Evolutionary conservation across 2,113 vertebrate species (phyloP).

Genomic region (Callospermophilus lateralis): DNA sequence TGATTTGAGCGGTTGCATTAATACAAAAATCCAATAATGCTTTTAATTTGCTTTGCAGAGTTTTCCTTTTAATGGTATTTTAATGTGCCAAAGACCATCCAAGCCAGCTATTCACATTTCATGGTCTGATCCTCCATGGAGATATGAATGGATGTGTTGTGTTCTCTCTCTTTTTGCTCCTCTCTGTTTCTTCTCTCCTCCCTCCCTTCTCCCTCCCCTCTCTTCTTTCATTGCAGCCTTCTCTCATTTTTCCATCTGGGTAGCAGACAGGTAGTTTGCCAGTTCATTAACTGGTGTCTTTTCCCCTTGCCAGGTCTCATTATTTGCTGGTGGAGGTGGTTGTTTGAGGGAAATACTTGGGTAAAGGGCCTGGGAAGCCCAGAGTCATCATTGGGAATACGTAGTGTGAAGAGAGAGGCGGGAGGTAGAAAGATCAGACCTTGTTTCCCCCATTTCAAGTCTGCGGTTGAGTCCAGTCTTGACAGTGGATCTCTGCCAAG

Average conservation of each 20-base stretch:
- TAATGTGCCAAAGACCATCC: not conserved
- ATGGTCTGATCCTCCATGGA: not conserved
- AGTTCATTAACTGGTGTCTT: not conserved
- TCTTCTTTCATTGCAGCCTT: not conserved
- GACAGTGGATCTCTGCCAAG: not conserved
- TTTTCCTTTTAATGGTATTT: conserved; percentile 33
- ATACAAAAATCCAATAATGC: not conserved
- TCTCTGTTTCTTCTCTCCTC: too few relatives aligned
- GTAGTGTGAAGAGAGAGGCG: not conserved
- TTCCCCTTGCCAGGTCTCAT: not conserved
- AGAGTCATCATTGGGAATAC: not conserved
- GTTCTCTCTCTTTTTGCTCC: too few relatives aligned
- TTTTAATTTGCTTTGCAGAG: not conserved
- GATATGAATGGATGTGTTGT: not conserved
- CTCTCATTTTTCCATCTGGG: not conserved
- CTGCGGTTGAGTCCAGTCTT: not conserved
- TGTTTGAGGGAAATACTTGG: not conserved
- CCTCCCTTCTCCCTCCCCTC: not conserved
- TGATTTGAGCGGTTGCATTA: not conserved
- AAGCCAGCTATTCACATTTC: not conserved
- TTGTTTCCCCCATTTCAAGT: not conserved
- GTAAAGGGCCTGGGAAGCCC: not conserved
- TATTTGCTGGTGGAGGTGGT: not conserved
- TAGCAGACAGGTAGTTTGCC: not conserved
- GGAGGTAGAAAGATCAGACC: not conserved